Evolutionary conservation across 2,113 vertebrate species (phyloP).

Genomic region (Parotia lawesii): DNA sequence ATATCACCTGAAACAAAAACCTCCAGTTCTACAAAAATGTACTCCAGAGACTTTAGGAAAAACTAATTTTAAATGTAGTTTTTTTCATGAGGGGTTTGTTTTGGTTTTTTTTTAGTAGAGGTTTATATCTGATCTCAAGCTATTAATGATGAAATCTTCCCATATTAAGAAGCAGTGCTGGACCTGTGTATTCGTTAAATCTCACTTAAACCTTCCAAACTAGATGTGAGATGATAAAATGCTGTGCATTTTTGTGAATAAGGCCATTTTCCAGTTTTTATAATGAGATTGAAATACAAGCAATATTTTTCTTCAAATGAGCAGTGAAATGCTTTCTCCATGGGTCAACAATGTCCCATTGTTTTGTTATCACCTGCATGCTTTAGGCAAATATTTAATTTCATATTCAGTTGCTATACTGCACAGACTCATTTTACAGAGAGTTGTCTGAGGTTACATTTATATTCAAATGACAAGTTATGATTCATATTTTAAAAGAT

Average conservation of each 20-base stretch:
- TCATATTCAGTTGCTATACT: slow-evolving; percentile 18
- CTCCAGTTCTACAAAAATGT: background rate
- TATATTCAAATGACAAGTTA: slow-evolving; percentile 51
- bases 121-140: background rate
- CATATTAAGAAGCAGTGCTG: background rate
- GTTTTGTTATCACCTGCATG: slow-evolving; percentile 12
- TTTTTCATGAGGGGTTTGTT: background rate
- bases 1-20: background rate
- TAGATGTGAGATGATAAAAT: background rate
- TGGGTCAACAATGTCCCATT: slow-evolving; percentile 4
- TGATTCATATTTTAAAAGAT: slow-evolving; percentile 61
- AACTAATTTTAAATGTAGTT: background rate
- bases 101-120: background rate
- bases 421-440: background rate
- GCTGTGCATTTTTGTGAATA: background rate
- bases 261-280: background rate
- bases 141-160: background rate
- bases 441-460: slow-evolving; percentile 61
- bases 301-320: background rate
- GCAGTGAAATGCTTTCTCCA: background rate
- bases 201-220: background rate
- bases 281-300: background rate
- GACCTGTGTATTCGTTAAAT: background rate
- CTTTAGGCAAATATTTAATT: slow-evolving; percentile 30
- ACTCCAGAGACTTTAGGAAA: background rate